Percentiles rank a stretch among this genome's conserved stretches.
phyloP scores from a whole-genome alignment of 2,797 vertebrate genomes.

The Sebastes itinus region DNA sequence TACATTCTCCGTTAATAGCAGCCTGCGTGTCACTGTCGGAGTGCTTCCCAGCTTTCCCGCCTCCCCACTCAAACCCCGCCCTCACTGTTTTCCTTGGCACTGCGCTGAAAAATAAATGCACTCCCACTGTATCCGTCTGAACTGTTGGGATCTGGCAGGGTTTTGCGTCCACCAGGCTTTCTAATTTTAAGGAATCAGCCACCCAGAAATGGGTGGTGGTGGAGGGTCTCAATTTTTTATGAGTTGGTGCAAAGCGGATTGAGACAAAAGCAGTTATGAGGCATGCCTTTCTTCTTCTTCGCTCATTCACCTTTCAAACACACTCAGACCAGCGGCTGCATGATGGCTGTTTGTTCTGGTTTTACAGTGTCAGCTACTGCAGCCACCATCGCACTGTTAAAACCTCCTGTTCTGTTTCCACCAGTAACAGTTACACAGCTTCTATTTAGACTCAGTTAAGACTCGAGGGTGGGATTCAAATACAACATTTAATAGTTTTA shows the following conservation, averaged over 20 bases:
- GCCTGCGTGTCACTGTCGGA: constrained; percentile 47
- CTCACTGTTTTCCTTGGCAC: constrained; percentile 42
- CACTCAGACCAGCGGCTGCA: constrained; percentile 33
- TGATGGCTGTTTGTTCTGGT: constrained; percentile 45
- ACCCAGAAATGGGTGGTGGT: constrained; percentile 63
- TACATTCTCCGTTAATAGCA: constrained; percentile 40
- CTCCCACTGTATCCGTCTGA: constrained; percentile 52
- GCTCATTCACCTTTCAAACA: constrained; percentile 51
- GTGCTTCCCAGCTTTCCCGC: constrained; percentile 57
- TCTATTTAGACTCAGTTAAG: not conserved
- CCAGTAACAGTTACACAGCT: not conserved
- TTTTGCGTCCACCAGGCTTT: constrained; percentile 63
- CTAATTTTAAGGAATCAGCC: constrained; percentile 67
- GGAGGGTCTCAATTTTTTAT: constrained; percentile 70
- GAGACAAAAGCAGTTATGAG: constrained; percentile 66
- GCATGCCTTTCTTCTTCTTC: constrained; percentile 8
- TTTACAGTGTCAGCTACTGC: constrained; percentile 5
- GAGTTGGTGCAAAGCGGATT: constrained; percentile 54
- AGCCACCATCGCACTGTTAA: not conserved
- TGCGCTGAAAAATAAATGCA: constrained; percentile 71
- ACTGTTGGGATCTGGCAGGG: constrained; percentile 48
- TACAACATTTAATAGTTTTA: not conserved
- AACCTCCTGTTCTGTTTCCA: not conserved
- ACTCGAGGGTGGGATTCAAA: not conserved
- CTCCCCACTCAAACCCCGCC: constrained; percentile 44